A percentile compares a stretch with the other conserved stretches of the same genome.
phyloP scores from a whole-genome alignment of 2,888 invertebrate species.

The Dexiosoma caninum region DNA sequence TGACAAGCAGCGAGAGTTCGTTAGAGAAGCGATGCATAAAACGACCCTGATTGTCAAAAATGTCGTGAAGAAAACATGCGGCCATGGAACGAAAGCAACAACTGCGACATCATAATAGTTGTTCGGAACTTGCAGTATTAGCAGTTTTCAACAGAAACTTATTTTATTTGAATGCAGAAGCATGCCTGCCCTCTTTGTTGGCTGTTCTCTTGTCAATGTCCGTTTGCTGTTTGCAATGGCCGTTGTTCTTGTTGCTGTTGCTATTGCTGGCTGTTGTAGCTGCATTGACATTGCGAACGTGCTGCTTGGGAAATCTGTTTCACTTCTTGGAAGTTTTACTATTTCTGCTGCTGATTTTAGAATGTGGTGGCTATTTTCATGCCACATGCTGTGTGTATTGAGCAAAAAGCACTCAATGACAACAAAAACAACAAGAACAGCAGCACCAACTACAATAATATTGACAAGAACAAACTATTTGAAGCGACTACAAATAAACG shows the following conservation, averaged over 20 bases:
- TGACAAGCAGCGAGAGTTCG: neutral
- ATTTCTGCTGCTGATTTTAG: constrained; percentile 40
- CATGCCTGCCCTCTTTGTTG: neutral
- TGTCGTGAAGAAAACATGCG: neutral
- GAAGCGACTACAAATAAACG: constrained; percentile 51
- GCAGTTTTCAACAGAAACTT: constrained; percentile 22
- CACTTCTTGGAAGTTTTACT: constrained; percentile 56
- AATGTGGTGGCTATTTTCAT: constrained; percentile 50
- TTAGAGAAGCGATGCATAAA: neutral
- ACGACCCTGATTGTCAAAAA: constrained; percentile 52
- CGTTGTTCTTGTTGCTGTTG: constrained; percentile 1
- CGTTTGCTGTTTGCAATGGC: constrained; percentile 40
- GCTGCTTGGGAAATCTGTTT: constrained; percentile 58
- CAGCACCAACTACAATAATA: constrained; percentile 7
- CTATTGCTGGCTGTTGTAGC: constrained; percentile 38
- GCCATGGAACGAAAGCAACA: constrained; percentile 4
- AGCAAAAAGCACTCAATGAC: constrained; percentile 34
- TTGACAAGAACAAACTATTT: constrained; percentile 51
- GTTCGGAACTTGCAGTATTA: constrained; percentile 52
- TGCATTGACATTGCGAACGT: constrained; percentile 60
- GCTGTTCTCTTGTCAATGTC: constrained; percentile 40
- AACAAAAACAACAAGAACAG: constrained; percentile 14
- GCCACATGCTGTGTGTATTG: constrained; percentile 60
- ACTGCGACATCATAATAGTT: constrained; percentile 1
- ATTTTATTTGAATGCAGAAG: too few relatives aligned